Evolutionary conservation across 1,140 invertebrate genomes (phyloP), one percentile per base, ranked within the genome.

Genomic region (Atta colombica): DNA sequence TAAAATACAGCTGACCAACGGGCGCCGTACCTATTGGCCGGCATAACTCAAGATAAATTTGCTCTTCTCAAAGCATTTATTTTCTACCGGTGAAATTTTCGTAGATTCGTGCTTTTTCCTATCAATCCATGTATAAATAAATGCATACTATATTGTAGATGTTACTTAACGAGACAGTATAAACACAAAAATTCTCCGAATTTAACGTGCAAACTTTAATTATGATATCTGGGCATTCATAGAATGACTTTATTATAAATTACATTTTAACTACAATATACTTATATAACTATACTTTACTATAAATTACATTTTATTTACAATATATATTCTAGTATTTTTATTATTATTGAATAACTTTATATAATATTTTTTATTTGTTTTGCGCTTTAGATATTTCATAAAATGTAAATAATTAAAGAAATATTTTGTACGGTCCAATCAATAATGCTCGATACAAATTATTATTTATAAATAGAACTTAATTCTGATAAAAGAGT

Each of bases 11-110:
- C 55, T 49, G 39, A 74, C 68, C 55, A 45, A 61, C 58, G 39
- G 7, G 51, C 31, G 45, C 14, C 45, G 25, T 39, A 74, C 51
- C 80, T 74, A 84, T 39, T 74, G 80, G 21, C 2, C 69, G 39
- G 69, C 68, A 61, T 75, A 71, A 39, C 71, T 63, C 16, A n/a
- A 63, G 39, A 63, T 75, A 84, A 74, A 84, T 84, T 21, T 61
- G 8, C n/a, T 31, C 18, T 74, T 61, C 51, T 75, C 31, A 84
- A 74, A 35, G 1, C 25, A 72, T 71, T 71, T 72, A 81, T 71
- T 81, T 81, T 53, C 31, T 69, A 71, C 35, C 31, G 1, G 16
- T 58, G 16, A 39, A 69, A 81, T 39, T 45, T 45, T 71, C 10
- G 8, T 66, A 45, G 68, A 69, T 58, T 14, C 51, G 14, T 65